phyloP scores from a whole-genome alignment of 1,140 invertebrate species.

The Akabosia matsudoensis region DNA sequence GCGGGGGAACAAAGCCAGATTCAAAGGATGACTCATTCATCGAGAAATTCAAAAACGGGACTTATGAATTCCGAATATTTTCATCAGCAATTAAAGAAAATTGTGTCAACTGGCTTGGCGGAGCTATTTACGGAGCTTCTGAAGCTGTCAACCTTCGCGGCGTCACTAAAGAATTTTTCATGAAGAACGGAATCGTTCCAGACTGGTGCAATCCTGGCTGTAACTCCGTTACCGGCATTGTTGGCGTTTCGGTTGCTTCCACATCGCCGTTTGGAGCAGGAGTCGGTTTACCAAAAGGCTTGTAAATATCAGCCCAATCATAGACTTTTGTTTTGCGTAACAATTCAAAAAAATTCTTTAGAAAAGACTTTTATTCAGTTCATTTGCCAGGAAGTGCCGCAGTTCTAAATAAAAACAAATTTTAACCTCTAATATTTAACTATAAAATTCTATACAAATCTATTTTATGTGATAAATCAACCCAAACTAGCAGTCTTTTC shows the following conservation, averaged over 20 bases:
- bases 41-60: slow-evolving; percentile 65
- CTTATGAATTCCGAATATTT: slow-evolving; percentile 39
- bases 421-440: no score
- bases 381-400: no score
- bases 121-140: slow-evolving; percentile 77
- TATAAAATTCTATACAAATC: no score
- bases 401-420: no score
- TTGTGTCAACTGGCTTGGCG: slow-evolving; percentile 73
- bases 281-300: not conserved
- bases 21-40: slow-evolving; percentile 57
- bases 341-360: no score
- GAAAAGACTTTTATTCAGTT: no score
- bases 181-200: slow-evolving; percentile 65
- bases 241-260: not conserved
- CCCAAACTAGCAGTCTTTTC: no score
- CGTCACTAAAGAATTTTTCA: slow-evolving; percentile 70
- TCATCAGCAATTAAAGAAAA: slow-evolving; percentile 73
- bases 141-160: slow-evolving; percentile 71
- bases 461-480: no score
- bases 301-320: not conserved
- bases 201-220: slow-evolving; percentile 77
- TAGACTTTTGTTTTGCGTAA: not conserved
- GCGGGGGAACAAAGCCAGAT: slow-evolving; percentile 63
- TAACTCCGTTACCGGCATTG: slow-evolving; percentile 50
- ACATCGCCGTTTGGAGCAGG: not conserved